Conservation (phyloP, 2,888 invertebrate genomes). For the Pheosia tremula region DNA sequence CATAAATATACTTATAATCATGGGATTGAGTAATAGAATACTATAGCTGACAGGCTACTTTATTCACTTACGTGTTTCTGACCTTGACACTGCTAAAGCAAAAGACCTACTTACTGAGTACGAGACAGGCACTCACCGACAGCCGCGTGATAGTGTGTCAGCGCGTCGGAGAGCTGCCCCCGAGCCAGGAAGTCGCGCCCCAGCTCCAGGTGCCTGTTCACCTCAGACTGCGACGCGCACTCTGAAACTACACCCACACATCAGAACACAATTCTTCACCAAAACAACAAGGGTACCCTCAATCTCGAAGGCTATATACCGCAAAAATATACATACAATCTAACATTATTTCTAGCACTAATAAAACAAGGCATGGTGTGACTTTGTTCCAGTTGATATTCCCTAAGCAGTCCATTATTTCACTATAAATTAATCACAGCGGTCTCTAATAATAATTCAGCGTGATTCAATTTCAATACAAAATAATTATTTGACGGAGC, state of each 20-base stretch:
- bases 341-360: constrained; percentile 87
- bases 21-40: background rate
- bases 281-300: constrained; percentile 39
- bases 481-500: constrained; percentile 74
- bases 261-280: constrained; percentile 46
- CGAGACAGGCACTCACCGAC: constrained; percentile 88
- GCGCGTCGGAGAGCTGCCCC: constrained; percentile 97
- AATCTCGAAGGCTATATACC: constrained; percentile 39
- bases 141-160: constrained; percentile 99
- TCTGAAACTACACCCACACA: constrained; percentile 85
- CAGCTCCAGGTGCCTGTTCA: constrained; percentile 96
- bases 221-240: constrained; percentile 89
- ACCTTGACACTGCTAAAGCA: constrained; percentile 17
- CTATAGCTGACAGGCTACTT: background rate
- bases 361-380: constrained; percentile 87
- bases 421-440: constrained; percentile 55
- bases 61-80: background rate
- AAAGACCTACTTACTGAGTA: background rate
- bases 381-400: constrained; percentile 86
- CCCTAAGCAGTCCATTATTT: constrained; percentile 82
- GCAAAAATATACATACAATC: constrained; percentile 81
- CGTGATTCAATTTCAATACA: constrained; percentile 63
- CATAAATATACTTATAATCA: background rate
- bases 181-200: constrained; percentile 96
- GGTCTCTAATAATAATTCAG: constrained; percentile 56